A percentile compares a stretch with the other conserved stretches of the same genome.
Evolutionary conservation across 2,797 vertebrate species (phyloP).

Genomic region (Uromys caudimaculatus): DNA sequence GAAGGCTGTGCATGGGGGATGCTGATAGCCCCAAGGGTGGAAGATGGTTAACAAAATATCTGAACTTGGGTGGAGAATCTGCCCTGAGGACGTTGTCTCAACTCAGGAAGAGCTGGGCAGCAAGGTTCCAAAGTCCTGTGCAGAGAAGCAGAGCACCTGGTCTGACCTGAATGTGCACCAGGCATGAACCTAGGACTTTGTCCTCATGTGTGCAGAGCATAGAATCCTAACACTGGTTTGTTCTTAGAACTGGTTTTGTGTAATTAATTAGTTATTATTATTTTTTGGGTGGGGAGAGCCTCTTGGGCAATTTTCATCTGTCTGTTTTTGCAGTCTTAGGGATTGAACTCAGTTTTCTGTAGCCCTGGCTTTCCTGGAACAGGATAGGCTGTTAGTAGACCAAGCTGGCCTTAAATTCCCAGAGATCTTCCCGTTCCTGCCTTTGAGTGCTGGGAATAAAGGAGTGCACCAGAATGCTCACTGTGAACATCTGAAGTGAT

Average conservation of each 20-base stretch:
- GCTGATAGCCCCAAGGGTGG: too few species aligned
- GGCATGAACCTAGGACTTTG: background rate
- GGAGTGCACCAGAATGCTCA: background rate
- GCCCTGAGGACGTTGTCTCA: background rate
- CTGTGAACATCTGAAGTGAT: background rate
- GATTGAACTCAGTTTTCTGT: background rate
- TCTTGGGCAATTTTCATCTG: background rate
- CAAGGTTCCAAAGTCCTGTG: background rate
- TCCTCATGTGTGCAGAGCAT: background rate
- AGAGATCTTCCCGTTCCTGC: background rate
- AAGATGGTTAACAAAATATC: background rate
- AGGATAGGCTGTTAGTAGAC: background rate
- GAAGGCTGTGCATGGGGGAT: rapidly evolving
- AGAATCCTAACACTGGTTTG: background rate
- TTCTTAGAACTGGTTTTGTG: background rate
- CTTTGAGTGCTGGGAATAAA: background rate
- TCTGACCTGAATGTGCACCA: background rate
- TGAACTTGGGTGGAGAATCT: background rate
- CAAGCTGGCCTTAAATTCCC: background rate
- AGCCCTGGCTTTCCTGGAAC: background rate
- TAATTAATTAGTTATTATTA: background rate
- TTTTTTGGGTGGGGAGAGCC: background rate
- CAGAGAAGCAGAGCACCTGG: background rate
- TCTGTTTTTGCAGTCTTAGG: background rate
- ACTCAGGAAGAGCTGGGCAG: background rate